Evolutionary conservation across 1,140 invertebrate species (phyloP), one percentile per base, ranked within the genome.

Genomic region (Drosophila subpulchrella): DNA sequence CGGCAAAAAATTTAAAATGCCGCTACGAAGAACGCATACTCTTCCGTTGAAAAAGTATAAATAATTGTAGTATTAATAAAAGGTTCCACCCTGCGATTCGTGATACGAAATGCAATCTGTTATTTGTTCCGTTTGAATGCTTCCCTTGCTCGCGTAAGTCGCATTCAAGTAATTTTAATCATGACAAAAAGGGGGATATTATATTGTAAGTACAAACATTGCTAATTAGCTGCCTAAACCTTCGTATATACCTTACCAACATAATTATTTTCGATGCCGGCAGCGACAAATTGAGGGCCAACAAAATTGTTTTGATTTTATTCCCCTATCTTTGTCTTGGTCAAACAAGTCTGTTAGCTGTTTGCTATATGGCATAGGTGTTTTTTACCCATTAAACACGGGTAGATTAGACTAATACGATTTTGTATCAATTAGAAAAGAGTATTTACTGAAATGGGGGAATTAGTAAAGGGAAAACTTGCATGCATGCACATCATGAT

Each of bases 231-330:
- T 47, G 41, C 12, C 50, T 41, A 20, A n/a, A 68, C 24, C 39
- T 68, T 48, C 42, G n/a, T 50, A 8, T 70, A 47, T 30, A 15
- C 34, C 42, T 32, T 30, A 24, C 39, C 53, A 71, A 58, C 68
- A 71, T 71, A 71, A 71, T 71, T 58, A 54, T 15, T 36, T 58
- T 48, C 56, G 63, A 71, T 65, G 65, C 65, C 27, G 61, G 30
- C 60, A 44, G 39, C 30, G 17, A 13, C 17, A 55, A 67, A 30
- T 70, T 50, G 66, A 58, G 68, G 53, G 44, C 68, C 66, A 71
- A 71, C 46, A n/a, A 48, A 71, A 71, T 57, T 24, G 56, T 60
- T 56, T 41, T 70, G 36, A 41, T 50, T 71, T 71, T 70, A 70
- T 71, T 48, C 42, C 36, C 65, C 50, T 56, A 56, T 47, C 67